Conservation (phyloP, 2,797 vertebrate genomes). For the Hoplostethus atlanticus region DNA sequence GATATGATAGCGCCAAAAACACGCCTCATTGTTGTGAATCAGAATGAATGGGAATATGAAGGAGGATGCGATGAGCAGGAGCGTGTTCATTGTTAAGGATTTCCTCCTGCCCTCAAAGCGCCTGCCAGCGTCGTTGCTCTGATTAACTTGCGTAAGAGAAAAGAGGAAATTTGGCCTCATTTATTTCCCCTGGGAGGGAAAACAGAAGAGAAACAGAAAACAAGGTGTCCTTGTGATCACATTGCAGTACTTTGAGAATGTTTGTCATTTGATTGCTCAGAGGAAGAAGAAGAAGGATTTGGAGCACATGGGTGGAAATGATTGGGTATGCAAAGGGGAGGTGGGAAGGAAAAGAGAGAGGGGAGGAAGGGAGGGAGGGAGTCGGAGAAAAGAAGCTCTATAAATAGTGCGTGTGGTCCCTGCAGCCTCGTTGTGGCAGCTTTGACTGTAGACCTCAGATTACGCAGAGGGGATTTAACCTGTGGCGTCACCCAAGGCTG, state of each 20-base stretch:
- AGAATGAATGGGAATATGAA: constrained; percentile 33
- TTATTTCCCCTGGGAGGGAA: constrained; percentile 64
- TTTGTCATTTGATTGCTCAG: constrained; percentile 67
- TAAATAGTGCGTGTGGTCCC: constrained; percentile 83
- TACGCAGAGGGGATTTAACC: constrained; percentile 84
- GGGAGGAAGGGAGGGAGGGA: constrained; percentile 18
- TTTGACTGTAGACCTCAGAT: constrained; percentile 80
- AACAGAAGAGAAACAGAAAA: constrained; percentile 38
- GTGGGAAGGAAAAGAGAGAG: constrained; percentile 37
- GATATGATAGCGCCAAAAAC: constrained; percentile 28
- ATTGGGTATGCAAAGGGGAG: not conserved
- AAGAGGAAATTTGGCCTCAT: constrained; percentile 74
- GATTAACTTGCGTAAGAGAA: constrained; percentile 77
- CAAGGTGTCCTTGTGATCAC: constrained; percentile 76
- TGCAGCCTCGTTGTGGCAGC: constrained; percentile 81
- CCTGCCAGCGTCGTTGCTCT: constrained; percentile 70
- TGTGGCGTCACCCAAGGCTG: constrained; percentile 83
- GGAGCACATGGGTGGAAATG: constrained; percentile 35
- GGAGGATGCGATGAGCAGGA: constrained; percentile 33
- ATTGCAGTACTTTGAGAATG: constrained; percentile 67
- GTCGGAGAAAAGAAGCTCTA: constrained; percentile 79
- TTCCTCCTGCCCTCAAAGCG: constrained; percentile 62
- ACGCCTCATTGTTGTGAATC: constrained; percentile 7
- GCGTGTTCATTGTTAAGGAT: constrained; percentile 47
- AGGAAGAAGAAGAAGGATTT: constrained; percentile 43